Conservation (phyloP, 2,888 invertebrate genomes). For the Xylocampa areola region DNA sequence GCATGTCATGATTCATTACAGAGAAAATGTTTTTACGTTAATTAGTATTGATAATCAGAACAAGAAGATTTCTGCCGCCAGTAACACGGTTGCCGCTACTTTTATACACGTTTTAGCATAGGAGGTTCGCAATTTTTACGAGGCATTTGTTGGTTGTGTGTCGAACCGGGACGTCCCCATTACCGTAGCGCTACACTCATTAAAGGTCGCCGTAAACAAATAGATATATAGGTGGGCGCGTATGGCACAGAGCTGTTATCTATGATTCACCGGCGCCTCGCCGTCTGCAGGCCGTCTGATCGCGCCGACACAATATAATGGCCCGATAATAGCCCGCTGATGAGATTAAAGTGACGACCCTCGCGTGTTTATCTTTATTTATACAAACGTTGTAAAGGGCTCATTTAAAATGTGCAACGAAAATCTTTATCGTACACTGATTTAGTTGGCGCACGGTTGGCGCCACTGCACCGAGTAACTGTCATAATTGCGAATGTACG, state of each 20-base stretch:
- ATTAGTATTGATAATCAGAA: constrained; percentile 3
- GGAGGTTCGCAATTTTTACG: constrained; percentile 72
- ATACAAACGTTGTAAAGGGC: constrained; percentile 48
- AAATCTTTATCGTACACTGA: constrained; percentile 25
- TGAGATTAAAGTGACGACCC: constrained; percentile 81
- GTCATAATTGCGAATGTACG: constrained; percentile 62
- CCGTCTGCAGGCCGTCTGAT: constrained; percentile 86
- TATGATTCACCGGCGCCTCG: constrained; percentile 88
- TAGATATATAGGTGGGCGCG: constrained; percentile 83
- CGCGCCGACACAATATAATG: constrained; percentile 80
- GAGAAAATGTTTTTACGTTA: not conserved
- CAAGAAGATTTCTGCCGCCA: constrained; percentile 12
- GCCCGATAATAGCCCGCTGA: constrained; percentile 82
- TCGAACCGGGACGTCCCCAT: constrained; percentile 73
- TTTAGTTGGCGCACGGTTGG: constrained; percentile 27
- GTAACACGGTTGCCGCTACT: constrained; percentile 16
- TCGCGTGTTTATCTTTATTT: constrained; percentile 69
- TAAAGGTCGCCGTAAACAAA: constrained; percentile 86
- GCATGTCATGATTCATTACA: constrained; percentile 24
- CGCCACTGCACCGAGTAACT: constrained; percentile 29
- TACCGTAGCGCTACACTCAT: constrained; percentile 78
- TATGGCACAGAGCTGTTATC: constrained; percentile 82
- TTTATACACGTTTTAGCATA: constrained; percentile 47
- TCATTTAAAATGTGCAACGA: constrained; percentile 25
- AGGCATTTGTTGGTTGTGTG: constrained; percentile 67